A percentile compares a stretch with the other conserved stretches of the same genome.
Conservation (phyloP, 2,113 vertebrate species). For the Ondatra zibethicus region DNA sequence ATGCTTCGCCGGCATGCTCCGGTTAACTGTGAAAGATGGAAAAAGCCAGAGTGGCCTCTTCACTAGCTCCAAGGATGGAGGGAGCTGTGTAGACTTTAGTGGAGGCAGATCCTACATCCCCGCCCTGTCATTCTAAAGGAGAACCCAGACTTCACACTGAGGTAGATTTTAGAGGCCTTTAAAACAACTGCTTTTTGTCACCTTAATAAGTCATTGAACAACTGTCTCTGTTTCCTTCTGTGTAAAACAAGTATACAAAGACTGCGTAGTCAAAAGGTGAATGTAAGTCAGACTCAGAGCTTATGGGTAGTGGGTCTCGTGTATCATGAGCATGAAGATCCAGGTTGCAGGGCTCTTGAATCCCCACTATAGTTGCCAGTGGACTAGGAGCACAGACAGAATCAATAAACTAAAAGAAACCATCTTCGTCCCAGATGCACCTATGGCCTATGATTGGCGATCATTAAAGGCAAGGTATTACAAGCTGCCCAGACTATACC, state of each 20-base stretch:
- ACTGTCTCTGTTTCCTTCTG: background rate
- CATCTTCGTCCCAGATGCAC: background rate
- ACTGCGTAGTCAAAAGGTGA: background rate
- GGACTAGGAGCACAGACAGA: background rate
- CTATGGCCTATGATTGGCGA: background rate
- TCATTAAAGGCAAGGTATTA: background rate
- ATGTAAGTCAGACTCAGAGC: background rate
- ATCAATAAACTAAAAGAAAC: background rate
- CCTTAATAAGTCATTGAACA: background rate
- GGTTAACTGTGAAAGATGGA: background rate
- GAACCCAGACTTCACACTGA: slow-evolving; percentile 8
- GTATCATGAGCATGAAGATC: fast-evolving
- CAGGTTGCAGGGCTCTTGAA: background rate
- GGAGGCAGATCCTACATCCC: fast-evolving
- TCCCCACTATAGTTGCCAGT: background rate
- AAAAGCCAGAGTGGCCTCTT: background rate
- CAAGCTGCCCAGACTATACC: background rate
- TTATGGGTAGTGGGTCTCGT: background rate
- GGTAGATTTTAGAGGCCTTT: background rate
- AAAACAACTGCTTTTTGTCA: slow-evolving; percentile 12
- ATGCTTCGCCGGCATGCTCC: background rate
- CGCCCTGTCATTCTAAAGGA: background rate
- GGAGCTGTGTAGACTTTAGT: background rate
- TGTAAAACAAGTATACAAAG: slow-evolving; percentile 15
- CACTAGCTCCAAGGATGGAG: fast-evolving